These are phyloP conservation scores for Pollimyrus isidori DNA, from an alignment of 2,113 vertebrate genomes.

Conservation along the genomic window DNA sequence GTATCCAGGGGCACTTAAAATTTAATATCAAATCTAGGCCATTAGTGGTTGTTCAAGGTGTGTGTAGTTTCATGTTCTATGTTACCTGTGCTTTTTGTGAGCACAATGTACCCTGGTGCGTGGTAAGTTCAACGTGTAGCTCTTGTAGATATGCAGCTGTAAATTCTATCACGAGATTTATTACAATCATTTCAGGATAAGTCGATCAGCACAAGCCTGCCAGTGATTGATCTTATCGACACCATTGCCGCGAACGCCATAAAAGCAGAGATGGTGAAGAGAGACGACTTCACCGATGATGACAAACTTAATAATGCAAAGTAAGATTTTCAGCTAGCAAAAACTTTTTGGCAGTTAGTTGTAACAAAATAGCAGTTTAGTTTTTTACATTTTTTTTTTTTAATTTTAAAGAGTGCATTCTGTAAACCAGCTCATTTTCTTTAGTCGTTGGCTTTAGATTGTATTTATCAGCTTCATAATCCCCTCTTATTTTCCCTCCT, in stretches of 20 bases:
- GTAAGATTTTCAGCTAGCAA: conserved; percentile 54
- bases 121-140: neutral
- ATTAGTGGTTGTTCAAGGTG: neutral
- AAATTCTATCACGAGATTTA: neutral
- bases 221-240: conserved; percentile 91
- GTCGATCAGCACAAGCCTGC: conserved; percentile 86
- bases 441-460: neutral
- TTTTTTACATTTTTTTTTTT: neutral
- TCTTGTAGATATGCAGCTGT: neutral
- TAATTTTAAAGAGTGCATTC: neutral
- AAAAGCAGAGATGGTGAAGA: conserved; percentile 80
- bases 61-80: neutral
- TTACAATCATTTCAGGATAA: conserved; percentile 66
- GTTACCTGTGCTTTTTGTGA: neutral
- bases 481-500: neutral
- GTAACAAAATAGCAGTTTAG: neutral
- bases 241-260: conserved; percentile 79
- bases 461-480: neutral
- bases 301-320: conserved; percentile 79
- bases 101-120: neutral
- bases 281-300: conserved; percentile 53
- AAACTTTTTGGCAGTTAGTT: conserved; percentile 15
- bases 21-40: neutral
- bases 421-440: neutral
- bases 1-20: neutral